Base-by-base conservation (phyloP, 30 jellyfish, hydroid and myxozoan species). In the Mastigias papua region DNA sequence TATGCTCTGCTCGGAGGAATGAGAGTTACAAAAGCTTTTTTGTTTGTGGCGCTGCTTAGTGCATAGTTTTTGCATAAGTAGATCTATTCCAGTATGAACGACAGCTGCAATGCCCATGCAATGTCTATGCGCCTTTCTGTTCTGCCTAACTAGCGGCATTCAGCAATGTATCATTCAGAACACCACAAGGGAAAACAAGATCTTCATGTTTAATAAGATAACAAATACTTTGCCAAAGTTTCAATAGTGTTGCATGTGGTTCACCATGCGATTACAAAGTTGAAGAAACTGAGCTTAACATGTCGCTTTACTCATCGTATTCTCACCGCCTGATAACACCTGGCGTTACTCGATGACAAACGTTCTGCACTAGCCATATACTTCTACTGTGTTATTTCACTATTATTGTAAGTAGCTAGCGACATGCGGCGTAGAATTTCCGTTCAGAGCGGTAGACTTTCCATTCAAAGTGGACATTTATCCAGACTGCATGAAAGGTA, bases 401-500 rank as follows among this genome's bases (percentile, higher is more conserved):
- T 57, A 6, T 10, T 57, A 17, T 2, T 15, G 19, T 26, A 25
- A 63, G 21, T 25, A 0, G 74, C 5, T 54, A 2, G 48, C 30
- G 63, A 33, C 10, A 80, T 80, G 90, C 90, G 69, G 48, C 25
- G 83, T 68, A 72, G 83, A 42, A 22, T 72, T 72, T 72, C 83
- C 3, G 23, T 63, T 63, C 74, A 63, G 42, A 63, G 86, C 29
- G 64, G 88, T 23, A 77, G 88, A 60, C 29, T 77, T 16, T 77
- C 88, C 19, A 48, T 80, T 1, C 90, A 80, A 33, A 80, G 90
- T 80, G 80, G 88, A 33, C 73, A 32, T 77, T 62, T 64, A n/a
- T 80, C 90, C 27, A 80, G 90, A 64, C 81, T 80, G 30, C 90
- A 23, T 34, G 90, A 80, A 66, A 80, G 90, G 90, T 79, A 57